A percentile compares a stretch with the other conserved stretches of the same genome.
Evolutionary conservation across 2,888 invertebrate genomes (phyloP).

Genomic region (Catocala sponsa): DNA sequence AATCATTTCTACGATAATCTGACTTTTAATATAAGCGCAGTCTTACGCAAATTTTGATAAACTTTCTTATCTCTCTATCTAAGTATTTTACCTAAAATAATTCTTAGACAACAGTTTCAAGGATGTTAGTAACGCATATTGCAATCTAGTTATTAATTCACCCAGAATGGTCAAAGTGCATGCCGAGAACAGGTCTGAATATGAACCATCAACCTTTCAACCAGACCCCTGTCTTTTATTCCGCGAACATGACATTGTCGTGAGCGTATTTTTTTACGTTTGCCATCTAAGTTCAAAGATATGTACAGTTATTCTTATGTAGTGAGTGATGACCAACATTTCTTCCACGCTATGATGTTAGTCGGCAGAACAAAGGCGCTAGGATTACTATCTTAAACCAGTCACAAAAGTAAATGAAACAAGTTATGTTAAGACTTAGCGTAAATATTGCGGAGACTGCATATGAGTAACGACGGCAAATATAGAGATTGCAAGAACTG

Average conservation of each 20-base stretch:
- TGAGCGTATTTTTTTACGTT: constrained; percentile 19
- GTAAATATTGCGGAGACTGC: neutral
- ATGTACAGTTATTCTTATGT: constrained; percentile 24
- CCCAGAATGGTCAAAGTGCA: constrained; percentile 12
- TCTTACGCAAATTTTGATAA: too few species aligned
- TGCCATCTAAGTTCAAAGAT: constrained; percentile 14
- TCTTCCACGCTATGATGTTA: constrained; percentile 19
- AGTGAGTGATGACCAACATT: constrained; percentile 1
- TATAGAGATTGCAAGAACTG: neutral
- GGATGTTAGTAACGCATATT: constrained; percentile 30
- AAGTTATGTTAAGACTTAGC: neutral
- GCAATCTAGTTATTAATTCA: constrained; percentile 30
- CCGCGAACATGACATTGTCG: constrained; percentile 20
- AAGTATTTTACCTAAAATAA: too few species aligned
- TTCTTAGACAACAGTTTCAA: constrained; percentile 16
- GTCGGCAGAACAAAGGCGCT: constrained; percentile 15
- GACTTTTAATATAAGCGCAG: too few species aligned
- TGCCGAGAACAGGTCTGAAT: constrained; percentile 11
- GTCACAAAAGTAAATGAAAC: constrained; percentile 3
- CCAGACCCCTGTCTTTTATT: constrained; percentile 10
- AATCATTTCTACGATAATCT: too few species aligned
- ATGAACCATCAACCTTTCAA: constrained; percentile 26
- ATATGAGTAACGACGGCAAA: neutral
- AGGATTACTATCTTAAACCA: constrained; percentile 8
- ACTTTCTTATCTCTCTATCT: too few species aligned